These are phyloP conservation scores for Tetrao urogallus DNA, from an alignment of 2,113 vertebrate species.

Conservation along the genomic window DNA sequence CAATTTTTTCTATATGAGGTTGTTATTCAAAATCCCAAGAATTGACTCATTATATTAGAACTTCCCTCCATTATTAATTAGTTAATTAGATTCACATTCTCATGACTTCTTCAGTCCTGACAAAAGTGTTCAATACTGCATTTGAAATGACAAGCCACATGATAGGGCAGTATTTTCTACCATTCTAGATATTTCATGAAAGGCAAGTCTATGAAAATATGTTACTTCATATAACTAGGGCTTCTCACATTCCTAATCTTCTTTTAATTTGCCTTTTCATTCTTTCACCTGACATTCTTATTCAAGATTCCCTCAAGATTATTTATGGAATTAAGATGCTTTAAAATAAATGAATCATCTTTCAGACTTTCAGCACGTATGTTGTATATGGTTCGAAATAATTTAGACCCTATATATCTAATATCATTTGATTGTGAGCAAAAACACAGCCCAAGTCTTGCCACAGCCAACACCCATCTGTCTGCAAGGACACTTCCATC, in stretches of 20 bases:
- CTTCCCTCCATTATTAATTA: neutral
- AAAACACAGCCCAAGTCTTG: neutral
- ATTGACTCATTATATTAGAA: neutral
- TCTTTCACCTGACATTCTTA: neutral
- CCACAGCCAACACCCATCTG: neutral
- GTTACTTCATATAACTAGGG: neutral
- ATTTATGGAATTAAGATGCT: neutral
- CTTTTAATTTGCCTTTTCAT: neutral
- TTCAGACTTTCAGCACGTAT: neutral
- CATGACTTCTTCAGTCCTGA: neutral
- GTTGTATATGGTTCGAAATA: neutral
- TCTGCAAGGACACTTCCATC: neutral
- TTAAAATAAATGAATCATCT: neutral
- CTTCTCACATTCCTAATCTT: neutral
- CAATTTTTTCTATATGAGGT: neutral
- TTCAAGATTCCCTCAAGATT: neutral
- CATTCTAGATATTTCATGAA: neutral
- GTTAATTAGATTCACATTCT: neutral
- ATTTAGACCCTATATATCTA: neutral
- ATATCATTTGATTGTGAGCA: neutral
- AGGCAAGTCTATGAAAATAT: neutral
- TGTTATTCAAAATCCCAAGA: neutral
- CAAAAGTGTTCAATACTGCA: neutral
- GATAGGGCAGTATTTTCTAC: neutral
- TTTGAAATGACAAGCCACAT: neutral